Evolutionary conservation across 2,888 invertebrate species (phyloP).

Genomic region (Zhengitettix transpicula): DNA sequence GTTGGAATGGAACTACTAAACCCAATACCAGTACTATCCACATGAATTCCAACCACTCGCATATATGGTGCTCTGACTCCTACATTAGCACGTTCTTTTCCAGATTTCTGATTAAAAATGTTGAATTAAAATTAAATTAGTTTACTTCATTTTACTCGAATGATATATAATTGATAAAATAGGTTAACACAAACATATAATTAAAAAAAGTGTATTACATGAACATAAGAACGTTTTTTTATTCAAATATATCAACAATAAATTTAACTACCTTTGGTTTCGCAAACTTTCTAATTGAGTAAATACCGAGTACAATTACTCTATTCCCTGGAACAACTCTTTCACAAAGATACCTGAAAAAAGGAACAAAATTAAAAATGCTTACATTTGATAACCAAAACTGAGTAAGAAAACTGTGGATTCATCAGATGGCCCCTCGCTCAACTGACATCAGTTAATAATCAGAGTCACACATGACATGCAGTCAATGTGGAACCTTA

Average conservation of each 20-base stretch:
- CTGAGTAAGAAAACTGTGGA: not conserved
- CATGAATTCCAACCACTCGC: conserved; percentile 79
- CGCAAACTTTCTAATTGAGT: conserved; percentile 71
- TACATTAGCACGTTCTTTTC: conserved; percentile 60
- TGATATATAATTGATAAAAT: too few species aligned
- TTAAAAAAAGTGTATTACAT: too few species aligned
- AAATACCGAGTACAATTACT: conserved; percentile 85
- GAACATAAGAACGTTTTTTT: too few species aligned
- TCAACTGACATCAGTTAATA: not conserved
- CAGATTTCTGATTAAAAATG: conserved; percentile 34
- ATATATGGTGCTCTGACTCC: conserved; percentile 91
- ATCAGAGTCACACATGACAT: not conserved
- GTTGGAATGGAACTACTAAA: conserved; percentile 26
- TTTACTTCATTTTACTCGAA: too few species aligned
- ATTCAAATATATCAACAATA: too few species aligned
- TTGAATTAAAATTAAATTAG: too few species aligned
- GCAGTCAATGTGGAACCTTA: too few species aligned
- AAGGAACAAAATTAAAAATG: not conserved
- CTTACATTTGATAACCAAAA: not conserved
- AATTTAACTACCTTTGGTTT: not conserved
- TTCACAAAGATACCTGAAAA: conserved; percentile 63
- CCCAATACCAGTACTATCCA: conserved; percentile 66
- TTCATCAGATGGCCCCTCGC: conserved; percentile 3
- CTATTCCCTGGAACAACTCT: conserved; percentile 91
- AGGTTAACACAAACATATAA: too few species aligned